Conservation (phyloP, 2,113 vertebrate species). For the Merops nubicus region DNA sequence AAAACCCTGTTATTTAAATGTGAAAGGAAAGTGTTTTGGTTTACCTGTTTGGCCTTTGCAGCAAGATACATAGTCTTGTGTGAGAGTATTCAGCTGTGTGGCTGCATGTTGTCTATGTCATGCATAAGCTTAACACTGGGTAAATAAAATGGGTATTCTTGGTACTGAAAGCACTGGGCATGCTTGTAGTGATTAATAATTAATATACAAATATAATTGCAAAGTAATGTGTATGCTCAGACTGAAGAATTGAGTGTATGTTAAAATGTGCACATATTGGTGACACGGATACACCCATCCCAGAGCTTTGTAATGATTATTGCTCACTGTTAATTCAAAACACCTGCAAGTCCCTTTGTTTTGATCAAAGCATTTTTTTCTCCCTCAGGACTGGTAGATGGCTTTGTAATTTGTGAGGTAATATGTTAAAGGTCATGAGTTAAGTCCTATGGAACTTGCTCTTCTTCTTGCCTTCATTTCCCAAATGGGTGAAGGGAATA, state of each 20-base stretch:
- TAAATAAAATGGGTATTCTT: neutral
- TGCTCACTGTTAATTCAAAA: slow-evolving; percentile 75
- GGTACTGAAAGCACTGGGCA: neutral
- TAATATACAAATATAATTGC: neutral
- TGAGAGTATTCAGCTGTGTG: neutral
- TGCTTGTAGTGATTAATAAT: neutral
- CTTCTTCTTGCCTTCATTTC: slow-evolving; percentile 67
- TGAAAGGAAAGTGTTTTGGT: slow-evolving; percentile 31
- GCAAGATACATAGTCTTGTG: neutral
- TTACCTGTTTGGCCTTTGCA: slow-evolving; percentile 37
- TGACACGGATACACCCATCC: slow-evolving; percentile 26
- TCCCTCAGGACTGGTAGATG: slow-evolving; percentile 66
- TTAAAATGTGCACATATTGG: slow-evolving; percentile 30
- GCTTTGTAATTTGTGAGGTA: slow-evolving; percentile 77
- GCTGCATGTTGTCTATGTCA: neutral
- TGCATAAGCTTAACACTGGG: neutral
- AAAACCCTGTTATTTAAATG: slow-evolving; percentile 20
- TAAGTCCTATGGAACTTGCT: slow-evolving; percentile 77
- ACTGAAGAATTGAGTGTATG: neutral
- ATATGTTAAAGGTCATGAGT: slow-evolving; percentile 81
- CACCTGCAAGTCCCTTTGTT: slow-evolving; percentile 78
- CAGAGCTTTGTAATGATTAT: slow-evolving; percentile 66
- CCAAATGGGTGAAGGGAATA: slow-evolving; percentile 43
- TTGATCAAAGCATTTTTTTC: slow-evolving; percentile 71
- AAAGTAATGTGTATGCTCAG: neutral